Evolutionary conservation across 2,113 vertebrate genomes (phyloP).

Genomic region (Macquaria ambigua): DNA sequence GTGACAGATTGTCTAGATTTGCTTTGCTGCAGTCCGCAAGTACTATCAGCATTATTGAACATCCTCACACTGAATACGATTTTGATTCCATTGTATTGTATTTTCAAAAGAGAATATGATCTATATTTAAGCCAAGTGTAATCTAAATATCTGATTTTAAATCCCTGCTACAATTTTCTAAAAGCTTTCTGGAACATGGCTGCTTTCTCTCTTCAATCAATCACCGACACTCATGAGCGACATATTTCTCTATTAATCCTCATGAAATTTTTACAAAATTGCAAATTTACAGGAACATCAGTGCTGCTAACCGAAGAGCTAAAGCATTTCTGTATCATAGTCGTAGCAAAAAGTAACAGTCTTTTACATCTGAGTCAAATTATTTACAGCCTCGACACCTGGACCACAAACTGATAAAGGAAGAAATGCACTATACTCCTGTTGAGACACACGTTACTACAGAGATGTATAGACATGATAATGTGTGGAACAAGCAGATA

Average conservation of each 20-base stretch:
- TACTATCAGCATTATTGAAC: background rate
- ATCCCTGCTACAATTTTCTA: background rate
- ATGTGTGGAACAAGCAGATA: background rate
- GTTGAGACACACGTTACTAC: background rate
- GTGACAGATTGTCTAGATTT: no score
- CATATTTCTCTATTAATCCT: slow-evolving; percentile 61
- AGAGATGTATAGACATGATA: slow-evolving; percentile 61
- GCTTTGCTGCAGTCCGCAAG: background rate
- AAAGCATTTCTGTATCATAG: slow-evolving; percentile 25
- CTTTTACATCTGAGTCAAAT: slow-evolving; percentile 39
- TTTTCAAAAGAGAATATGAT: background rate
- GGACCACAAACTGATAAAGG: slow-evolving; percentile 5
- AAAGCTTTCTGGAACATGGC: background rate
- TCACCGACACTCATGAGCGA: background rate
- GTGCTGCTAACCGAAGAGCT: slow-evolving; percentile 21
- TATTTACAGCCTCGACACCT: slow-evolving; percentile 64
- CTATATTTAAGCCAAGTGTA: background rate
- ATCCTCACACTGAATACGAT: background rate
- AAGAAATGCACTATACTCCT: slow-evolving; percentile 14
- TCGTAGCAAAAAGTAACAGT: slow-evolving; percentile 46
- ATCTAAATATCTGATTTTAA: background rate
- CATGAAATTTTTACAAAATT: slow-evolving; percentile 63
- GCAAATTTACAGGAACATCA: slow-evolving; percentile 64
- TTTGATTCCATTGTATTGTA: background rate
- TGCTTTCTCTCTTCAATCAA: background rate